Evolutionary conservation across 2,113 vertebrate species (phyloP).

Genomic region (Lasiurus cinereus): DNA sequence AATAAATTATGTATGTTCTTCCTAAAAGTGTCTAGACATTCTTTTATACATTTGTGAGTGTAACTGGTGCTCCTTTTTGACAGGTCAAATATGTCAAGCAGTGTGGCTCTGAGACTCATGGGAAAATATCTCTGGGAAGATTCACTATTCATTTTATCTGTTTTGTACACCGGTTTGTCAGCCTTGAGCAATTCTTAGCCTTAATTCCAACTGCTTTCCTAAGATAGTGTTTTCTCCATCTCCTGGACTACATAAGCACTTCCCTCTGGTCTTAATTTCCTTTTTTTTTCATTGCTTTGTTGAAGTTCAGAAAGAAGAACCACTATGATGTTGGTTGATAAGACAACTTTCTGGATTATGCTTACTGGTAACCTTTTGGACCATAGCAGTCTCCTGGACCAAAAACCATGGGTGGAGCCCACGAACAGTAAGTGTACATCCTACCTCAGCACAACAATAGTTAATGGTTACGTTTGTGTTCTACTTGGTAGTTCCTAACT

Average conservation of each 20-base stretch:
- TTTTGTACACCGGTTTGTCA: not conserved
- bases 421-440: not conserved
- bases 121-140: not conserved
- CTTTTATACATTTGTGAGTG: not conserved
- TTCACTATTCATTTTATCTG: not conserved
- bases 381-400: not conserved
- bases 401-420: not conserved
- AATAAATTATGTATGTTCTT: constrained; percentile 52
- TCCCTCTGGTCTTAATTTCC: not conserved
- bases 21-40: not conserved
- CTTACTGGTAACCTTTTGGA: not conserved
- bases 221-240: too few species aligned
- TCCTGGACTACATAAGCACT: not conserved
- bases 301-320: not conserved
- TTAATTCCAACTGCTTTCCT: not conserved
- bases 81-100: not conserved
- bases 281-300: not conserved
- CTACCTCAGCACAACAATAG: not conserved
- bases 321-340: not conserved
- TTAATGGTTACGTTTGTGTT: not conserved
- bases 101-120: not conserved
- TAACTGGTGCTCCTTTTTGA: constrained; percentile 29
- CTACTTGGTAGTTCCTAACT: not conserved
- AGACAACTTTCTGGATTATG: not conserved
- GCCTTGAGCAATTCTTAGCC: not conserved